Conservation (phyloP, 1,140 invertebrate genomes). For the Melipona quadrifasciata region DNA sequence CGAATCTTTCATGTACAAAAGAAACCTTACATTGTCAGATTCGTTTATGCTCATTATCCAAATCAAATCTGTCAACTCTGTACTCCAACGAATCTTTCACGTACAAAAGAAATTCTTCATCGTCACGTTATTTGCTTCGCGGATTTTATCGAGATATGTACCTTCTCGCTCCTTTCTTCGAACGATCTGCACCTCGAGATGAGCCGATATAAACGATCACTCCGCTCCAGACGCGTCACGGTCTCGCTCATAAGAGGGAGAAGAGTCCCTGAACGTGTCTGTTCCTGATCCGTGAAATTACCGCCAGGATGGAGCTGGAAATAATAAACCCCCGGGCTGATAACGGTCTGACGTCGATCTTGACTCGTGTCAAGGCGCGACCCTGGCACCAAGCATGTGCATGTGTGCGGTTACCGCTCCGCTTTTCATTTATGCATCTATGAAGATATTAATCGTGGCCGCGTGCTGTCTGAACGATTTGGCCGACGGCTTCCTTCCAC, state of each 20-base stretch:
- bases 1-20: too few species aligned
- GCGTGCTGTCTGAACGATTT: background rate
- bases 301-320: constrained; percentile 7
- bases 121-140: background rate
- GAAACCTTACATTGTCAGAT: too few species aligned
- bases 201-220: background rate
- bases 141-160: background rate
- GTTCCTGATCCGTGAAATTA: constrained; percentile 25
- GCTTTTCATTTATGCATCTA: background rate
- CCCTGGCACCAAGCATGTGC: constrained; percentile 57
- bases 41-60: too few species aligned
- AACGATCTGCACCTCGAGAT: background rate
- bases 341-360: constrained; percentile 32
- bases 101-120: background rate
- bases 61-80: too few species aligned
- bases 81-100: too few species aligned
- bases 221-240: background rate
- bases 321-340: constrained; percentile 45
- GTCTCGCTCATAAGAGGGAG: background rate
- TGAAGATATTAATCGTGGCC: constrained; percentile 22
- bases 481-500: background rate
- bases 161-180: too few species aligned
- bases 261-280: constrained; percentile 4
- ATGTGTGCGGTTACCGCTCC: background rate
- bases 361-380: constrained; percentile 62